Percentiles rank a stretch among this genome's conserved stretches.
These are phyloP conservation scores for Campylorhamphus procurvoides DNA, from an alignment of 2,113 vertebrate species.

Conservation along the genomic window DNA sequence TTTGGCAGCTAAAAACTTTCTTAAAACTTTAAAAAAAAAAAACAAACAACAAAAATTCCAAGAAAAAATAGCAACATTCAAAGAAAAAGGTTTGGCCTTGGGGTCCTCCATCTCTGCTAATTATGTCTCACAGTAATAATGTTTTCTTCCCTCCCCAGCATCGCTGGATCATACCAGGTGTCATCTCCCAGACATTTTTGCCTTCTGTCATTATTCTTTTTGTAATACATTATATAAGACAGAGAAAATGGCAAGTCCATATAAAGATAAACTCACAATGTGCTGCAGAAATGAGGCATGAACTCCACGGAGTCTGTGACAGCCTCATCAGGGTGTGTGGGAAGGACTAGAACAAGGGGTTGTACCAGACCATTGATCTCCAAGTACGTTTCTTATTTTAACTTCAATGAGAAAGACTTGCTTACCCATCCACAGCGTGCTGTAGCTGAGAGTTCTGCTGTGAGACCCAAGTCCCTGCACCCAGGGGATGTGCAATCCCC, in stretches of 20 bases:
- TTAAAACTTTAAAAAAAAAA: neutral
- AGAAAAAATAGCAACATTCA: neutral
- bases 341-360: slow-evolving; percentile 28
- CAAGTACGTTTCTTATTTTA: slow-evolving; percentile 25
- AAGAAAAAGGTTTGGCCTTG: neutral
- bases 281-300: slow-evolving; percentile 24
- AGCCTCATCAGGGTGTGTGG: slow-evolving; percentile 31
- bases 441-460: neutral
- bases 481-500: neutral
- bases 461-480: neutral
- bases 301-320: neutral
- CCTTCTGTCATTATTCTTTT: neutral
- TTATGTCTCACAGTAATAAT: neutral
- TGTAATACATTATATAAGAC: slow-evolving; percentile 4
- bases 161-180: neutral
- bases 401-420: neutral
- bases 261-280: neutral
- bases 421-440: neutral
- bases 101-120: neutral
- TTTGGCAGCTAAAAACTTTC: neutral
- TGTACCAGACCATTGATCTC: slow-evolving; percentile 50
- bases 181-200: neutral
- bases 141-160: neutral
- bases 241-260: neutral
- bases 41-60: neutral